Evolutionary conservation across 64 coral and sea anemone species (phyloP), one percentile per base, ranked within the genome.

Genomic region (Dendronephthya gigantea): DNA sequence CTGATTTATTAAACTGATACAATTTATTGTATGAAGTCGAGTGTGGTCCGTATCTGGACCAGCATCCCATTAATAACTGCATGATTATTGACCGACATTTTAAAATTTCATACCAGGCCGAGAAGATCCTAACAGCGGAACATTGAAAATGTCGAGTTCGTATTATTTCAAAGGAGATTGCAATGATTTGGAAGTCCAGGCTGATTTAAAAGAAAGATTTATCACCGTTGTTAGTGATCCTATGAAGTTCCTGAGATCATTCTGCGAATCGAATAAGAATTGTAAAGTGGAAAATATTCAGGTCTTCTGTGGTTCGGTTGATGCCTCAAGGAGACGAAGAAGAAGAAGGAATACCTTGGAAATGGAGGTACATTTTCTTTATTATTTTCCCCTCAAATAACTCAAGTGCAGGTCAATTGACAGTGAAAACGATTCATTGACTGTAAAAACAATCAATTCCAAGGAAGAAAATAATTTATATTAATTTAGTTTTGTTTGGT

Each of bases 131-230:
- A 50, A 33, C 12, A 88, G 90, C 52, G 90, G 85, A 14, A 83
- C 49, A 27, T 59, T 90, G 22, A 38, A 45, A 48, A 83, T 88
- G 0, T 10, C 83, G 0, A 22, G 68, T 14, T 58, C 85, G 8
- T 96, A 92, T 85, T 96, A 96, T 13, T 96, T 88, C 75, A 49
- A 83, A 6, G 93, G 93, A 36, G 88, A 96, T 66, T 96, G 93
- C 36, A 96, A 90, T 36, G 83, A 76, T 23, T 32, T 50, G 50
- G 86, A 86, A 31, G 93, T 90, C 2, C 90, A 96, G 37, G 30
- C 62, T 28, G 87, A 96, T 41, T 92, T 96, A 69, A 96, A 92
- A 39, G 74, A 35, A 4, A 92, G 92, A 84, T 96, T 96, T 65
- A 48, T 92, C n/a, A 83, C 22, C 40, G 65, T 96, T 45, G 19